phyloP scores from a whole-genome alignment of 2,797 vertebrate genomes.

The Jordanella pulchra region DNA sequence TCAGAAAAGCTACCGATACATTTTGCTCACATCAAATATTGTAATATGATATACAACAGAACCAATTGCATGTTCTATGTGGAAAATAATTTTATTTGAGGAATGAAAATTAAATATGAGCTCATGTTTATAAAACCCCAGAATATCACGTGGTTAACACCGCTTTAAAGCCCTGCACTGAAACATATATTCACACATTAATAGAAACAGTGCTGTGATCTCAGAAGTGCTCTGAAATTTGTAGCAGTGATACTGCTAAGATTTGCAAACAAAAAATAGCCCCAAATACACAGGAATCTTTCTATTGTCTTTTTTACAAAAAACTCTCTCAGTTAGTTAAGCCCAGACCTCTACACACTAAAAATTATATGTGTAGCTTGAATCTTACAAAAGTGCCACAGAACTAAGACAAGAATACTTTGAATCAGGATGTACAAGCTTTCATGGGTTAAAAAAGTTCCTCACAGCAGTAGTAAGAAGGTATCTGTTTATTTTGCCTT shows the following conservation, averaged over 20 bases:
- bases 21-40: background rate
- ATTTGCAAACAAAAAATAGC: background rate
- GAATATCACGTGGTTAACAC: background rate
- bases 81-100: background rate
- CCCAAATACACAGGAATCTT: background rate
- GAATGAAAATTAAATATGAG: constrained; percentile 16
- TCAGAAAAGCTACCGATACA: background rate
- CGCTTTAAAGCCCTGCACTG: background rate
- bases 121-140: constrained; percentile 6
- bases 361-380: too few relatives aligned
- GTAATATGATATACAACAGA: background rate
- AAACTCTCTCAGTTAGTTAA: background rate
- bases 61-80: background rate
- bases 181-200: background rate
- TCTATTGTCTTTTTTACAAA: background rate
- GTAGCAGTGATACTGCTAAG: background rate
- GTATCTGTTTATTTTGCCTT: too few relatives aligned
- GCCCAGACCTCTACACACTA: background rate
- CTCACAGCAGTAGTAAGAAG: too few relatives aligned
- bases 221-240: background rate
- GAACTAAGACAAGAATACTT: too few relatives aligned
- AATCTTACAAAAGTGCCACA: too few relatives aligned
- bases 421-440: too few relatives aligned
- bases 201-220: background rate
- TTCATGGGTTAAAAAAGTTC: too few relatives aligned